These are phyloP conservation scores for Cryptophagus acutangulus DNA, from an alignment of 2,888 invertebrate species.

Conservation along the genomic window DNA sequence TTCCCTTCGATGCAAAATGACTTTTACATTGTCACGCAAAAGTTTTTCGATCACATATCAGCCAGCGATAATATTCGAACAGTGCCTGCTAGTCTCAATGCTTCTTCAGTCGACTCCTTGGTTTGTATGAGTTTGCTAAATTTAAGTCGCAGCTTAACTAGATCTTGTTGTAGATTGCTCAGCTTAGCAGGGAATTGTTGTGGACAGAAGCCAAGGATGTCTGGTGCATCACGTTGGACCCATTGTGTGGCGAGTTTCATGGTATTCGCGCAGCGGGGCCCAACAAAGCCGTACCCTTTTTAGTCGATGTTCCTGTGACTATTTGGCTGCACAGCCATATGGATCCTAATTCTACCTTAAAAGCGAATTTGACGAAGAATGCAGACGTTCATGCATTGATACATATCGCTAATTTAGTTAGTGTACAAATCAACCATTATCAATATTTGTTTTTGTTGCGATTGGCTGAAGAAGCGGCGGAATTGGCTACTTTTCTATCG, in stretches of 20 bases:
- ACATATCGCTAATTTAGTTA: slow-evolving; percentile 77
- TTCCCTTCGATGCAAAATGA: slow-evolving; percentile 71
- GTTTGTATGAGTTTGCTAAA: slow-evolving; percentile 25
- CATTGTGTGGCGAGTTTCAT: slow-evolving; percentile 89
- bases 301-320: slow-evolving; percentile 83
- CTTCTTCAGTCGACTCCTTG: slow-evolving; percentile 35
- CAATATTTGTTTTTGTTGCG: slow-evolving; percentile 86
- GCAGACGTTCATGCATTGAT: slow-evolving; percentile 72
- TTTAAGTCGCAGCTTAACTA: background rate
- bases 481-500: slow-evolving; percentile 72
- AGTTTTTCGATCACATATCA: slow-evolving; percentile 68
- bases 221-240: slow-evolving; percentile 84
- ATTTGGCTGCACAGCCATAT: slow-evolving; percentile 67
- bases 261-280: slow-evolving; percentile 74
- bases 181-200: slow-evolving; percentile 47
- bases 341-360: slow-evolving; percentile 45
- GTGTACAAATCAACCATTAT: slow-evolving; percentile 88
- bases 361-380: slow-evolving; percentile 15
- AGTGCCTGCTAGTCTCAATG: slow-evolving; percentile 39
- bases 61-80: slow-evolving; percentile 50
- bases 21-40: slow-evolving; percentile 73
- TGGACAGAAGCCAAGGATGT: slow-evolving; percentile 85
- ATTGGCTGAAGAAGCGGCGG: slow-evolving; percentile 73
- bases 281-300: slow-evolving; percentile 69
- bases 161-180: slow-evolving; percentile 33